These are phyloP conservation scores for Caerostris darwini DNA, from an alignment of 1,140 invertebrate species.

Conservation along the genomic window DNA sequence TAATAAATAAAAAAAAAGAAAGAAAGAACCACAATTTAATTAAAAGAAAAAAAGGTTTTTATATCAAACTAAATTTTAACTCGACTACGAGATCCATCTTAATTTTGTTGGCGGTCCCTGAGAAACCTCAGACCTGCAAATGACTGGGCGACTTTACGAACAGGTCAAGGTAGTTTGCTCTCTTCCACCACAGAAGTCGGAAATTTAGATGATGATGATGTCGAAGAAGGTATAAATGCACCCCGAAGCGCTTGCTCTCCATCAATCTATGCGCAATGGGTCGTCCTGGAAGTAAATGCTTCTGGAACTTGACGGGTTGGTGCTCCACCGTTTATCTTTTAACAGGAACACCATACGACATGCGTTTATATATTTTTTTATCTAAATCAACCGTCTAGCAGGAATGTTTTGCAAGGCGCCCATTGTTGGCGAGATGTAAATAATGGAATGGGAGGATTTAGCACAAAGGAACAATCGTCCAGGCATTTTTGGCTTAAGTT, in stretches of 20 bases:
- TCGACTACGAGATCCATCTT: neutral
- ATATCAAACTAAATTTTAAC: no score
- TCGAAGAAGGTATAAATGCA: slow-evolving; percentile 11
- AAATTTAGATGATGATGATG: slow-evolving; percentile 26
- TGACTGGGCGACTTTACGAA: neutral
- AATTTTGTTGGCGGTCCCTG: neutral
- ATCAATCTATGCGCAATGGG: slow-evolving; percentile 13
- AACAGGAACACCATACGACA: slow-evolving; percentile 12
- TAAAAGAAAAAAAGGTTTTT: no score
- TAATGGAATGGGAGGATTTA: slow-evolving; percentile 31
- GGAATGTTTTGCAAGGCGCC: slow-evolving; percentile 37
- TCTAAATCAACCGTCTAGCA: slow-evolving; percentile 3
- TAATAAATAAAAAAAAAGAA: no score
- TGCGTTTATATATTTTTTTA: neutral
- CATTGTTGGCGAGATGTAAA: slow-evolving; percentile 56
- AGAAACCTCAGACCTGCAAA: neutral
- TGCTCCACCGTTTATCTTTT: slow-evolving; percentile 39
- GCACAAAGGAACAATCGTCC: slow-evolving; percentile 56
- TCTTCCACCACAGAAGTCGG: slow-evolving; percentile 4
- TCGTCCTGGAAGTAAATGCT: neutral
- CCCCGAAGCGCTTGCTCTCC: neutral
- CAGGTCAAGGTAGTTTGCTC: neutral
- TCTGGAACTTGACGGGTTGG: slow-evolving; percentile 9
- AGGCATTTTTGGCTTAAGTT: slow-evolving; percentile 18
- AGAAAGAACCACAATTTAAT: no score